Conservation (phyloP, 2,888 invertebrate genomes). For the Luperina testacea region DNA sequence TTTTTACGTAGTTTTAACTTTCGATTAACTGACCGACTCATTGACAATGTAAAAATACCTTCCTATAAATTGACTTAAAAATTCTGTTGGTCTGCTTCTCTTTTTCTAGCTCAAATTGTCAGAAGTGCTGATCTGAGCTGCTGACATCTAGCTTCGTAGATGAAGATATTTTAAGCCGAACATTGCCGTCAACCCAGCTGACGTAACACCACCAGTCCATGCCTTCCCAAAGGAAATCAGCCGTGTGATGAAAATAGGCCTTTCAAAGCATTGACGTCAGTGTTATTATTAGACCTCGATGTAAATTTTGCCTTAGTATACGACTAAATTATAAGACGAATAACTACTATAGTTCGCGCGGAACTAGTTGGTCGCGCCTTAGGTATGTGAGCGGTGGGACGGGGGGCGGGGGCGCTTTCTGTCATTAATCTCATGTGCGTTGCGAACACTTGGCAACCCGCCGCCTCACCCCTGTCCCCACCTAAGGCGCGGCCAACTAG, state of each 20-base stretch:
- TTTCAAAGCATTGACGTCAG: slow-evolving; percentile 8
- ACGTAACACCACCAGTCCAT: neutral
- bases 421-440: too few relatives aligned
- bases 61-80: neutral
- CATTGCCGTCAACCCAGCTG: neutral
- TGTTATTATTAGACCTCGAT: neutral
- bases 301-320: neutral
- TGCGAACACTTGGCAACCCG: too few relatives aligned
- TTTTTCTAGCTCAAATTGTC: neutral
- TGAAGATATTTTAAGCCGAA: neutral
- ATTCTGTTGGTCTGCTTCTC: neutral
- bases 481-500: too few relatives aligned
- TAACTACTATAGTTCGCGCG: too few relatives aligned
- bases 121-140: neutral
- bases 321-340: neutral
- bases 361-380: too few relatives aligned
- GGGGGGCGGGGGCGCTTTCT: too few relatives aligned
- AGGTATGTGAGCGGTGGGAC: too few relatives aligned
- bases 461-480: too few relatives aligned
- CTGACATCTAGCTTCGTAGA: neutral
- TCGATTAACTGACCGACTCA: neutral
- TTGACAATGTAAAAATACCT: neutral
- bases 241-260: slow-evolving; percentile 16
- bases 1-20: neutral
- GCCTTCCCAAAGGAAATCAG: slow-evolving; percentile 51